Evolutionary conservation across 2,888 invertebrate species (phyloP).

Genomic region (Dicranocentrus wangi): DNA sequence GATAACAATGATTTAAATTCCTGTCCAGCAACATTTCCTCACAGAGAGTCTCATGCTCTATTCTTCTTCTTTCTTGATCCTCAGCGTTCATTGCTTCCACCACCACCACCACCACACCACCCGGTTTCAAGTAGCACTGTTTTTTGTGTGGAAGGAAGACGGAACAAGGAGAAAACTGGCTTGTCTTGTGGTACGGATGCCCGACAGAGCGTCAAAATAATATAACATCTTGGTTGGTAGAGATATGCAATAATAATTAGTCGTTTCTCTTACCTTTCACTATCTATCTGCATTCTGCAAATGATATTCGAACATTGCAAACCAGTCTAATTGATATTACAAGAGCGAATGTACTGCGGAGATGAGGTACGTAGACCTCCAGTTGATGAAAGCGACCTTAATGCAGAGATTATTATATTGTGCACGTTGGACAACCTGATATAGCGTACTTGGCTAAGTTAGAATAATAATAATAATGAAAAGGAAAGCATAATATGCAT

Average conservation of each 20-base stretch:
- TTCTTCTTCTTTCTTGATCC: not conserved
- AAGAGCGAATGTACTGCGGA: not conserved
- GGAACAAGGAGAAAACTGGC: slow-evolving; percentile 51
- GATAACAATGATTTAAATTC: slow-evolving; percentile 64
- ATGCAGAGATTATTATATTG: slow-evolving; percentile 16
- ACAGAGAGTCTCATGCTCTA: slow-evolving; percentile 25
- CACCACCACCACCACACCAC: slow-evolving; percentile 10
- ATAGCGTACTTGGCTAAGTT: slow-evolving; percentile 29
- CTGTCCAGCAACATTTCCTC: slow-evolving; percentile 65
- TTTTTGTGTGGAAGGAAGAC: slow-evolving; percentile 55
- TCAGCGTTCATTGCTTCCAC: slow-evolving; percentile 54
- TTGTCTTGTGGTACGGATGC: not conserved
- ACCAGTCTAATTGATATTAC: slow-evolving; percentile 29
- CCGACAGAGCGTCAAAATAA: too few relatives aligned
- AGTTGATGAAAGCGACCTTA: slow-evolving; percentile 22
- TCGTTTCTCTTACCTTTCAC: slow-evolving; percentile 11
- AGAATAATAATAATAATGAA: slow-evolving; percentile 3
- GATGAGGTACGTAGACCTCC: slow-evolving; percentile 57
- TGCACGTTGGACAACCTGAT: slow-evolving; percentile 15
- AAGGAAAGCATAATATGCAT: not conserved
- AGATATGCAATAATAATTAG: slow-evolving; percentile 48
- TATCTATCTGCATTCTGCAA: not conserved
- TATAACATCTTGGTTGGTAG: too few relatives aligned
- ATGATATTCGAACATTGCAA: slow-evolving; percentile 12
- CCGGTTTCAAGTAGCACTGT: slow-evolving; percentile 30